Base-by-base conservation (phyloP, 2,113 vertebrate species). In the Crotalus helleri region DNA sequence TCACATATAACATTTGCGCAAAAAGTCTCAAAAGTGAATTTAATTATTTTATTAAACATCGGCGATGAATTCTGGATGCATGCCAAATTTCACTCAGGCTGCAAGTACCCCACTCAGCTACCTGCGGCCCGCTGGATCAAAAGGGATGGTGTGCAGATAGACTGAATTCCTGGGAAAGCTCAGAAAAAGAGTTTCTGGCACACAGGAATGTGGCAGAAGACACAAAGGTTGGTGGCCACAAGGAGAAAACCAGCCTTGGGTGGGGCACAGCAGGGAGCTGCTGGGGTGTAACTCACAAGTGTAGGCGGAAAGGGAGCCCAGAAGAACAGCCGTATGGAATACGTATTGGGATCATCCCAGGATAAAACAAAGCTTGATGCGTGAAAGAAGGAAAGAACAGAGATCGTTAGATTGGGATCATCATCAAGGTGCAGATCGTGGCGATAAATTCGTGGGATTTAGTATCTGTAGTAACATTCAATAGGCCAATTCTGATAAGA, bases 341-440 rank as follows among this genome's bases (percentile, higher is more conserved):
- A 94, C 93, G 92, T 81, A 92, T 94, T 94, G 93, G 96, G 95
- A 96, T 96, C 93, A 95, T 95, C 93, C 88, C 94, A 93, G 96
- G 94, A 94, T 96, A 96, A 92, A 95, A n/a, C 85, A 94, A 95
- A 85, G 94, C 93, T 53, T 69, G 4, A 64, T 94, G 89, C 92
- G 4, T 94, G 3, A 24, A 51, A 86, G 19, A n/a, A 57, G 39
- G 57, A 89, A 21, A 93, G 94, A 92, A 81, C 33, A 44, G 69
- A 39, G 69, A 81, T 69, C 0, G 64, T n/a, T 13, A 64, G 61
- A 69, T 95, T 93, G 92, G 59, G 90, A 95, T 96, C 95, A 95
- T 95, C 95, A 94, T 94, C 93, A 95, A 89, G 13, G 21, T 46
- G 23, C 44, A 15, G 24, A 55, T 57, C 4, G 13, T 33, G 88